Conservation (phyloP, 2,113 vertebrate genomes). For the Tretioscincus oriximinensis region DNA sequence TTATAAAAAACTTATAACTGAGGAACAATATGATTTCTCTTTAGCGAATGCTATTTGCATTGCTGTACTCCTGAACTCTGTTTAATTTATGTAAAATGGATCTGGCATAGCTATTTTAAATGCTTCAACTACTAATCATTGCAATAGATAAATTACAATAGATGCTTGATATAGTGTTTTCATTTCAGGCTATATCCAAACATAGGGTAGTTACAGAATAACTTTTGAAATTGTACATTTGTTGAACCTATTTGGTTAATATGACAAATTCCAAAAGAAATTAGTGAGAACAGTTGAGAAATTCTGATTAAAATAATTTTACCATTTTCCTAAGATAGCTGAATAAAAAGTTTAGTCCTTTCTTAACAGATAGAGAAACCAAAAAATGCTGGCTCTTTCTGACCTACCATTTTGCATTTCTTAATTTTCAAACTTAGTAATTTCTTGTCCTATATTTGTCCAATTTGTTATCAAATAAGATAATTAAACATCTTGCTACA, state of each 20-base stretch:
- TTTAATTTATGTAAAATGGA: conserved; percentile 17
- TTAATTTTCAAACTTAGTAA: too few relatives aligned
- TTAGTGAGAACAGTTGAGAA: neutral
- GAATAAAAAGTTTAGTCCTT: too few relatives aligned
- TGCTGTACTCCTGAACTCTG: conserved; percentile 10
- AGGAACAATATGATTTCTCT: conserved; percentile 36
- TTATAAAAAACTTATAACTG: conserved; percentile 41
- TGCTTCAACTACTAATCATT: neutral
- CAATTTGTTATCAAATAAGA: too few relatives aligned
- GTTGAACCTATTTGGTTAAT: neutral
- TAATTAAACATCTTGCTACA: too few relatives aligned
- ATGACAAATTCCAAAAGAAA: neutral
- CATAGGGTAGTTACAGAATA: neutral
- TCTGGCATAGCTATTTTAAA: neutral
- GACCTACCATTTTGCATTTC: too few relatives aligned
- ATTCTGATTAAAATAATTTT: neutral
- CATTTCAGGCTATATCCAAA: neutral
- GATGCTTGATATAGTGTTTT: neutral
- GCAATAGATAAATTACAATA: neutral
- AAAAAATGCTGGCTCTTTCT: too few relatives aligned
- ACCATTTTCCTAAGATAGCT: too few relatives aligned
- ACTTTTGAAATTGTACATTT: neutral
- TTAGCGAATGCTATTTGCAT: conserved; percentile 30
- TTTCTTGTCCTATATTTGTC: too few relatives aligned
- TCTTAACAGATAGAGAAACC: too few relatives aligned